Conservation (phyloP, 2,113 vertebrate genomes). For the Pygoscelis adeliae region DNA sequence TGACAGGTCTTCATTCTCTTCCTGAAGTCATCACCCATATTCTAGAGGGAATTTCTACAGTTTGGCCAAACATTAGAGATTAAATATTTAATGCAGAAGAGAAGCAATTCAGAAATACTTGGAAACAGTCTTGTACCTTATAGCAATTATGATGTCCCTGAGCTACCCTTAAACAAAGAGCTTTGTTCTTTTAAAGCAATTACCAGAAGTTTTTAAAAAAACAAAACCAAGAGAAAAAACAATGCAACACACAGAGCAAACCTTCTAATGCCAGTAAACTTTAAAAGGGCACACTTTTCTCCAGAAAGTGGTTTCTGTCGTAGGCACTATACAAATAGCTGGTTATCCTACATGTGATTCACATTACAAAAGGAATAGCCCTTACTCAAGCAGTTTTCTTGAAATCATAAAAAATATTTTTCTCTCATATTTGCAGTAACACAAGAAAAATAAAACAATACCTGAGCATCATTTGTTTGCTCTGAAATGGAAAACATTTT, state of each 20-base stretch:
- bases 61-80: slow-evolving; percentile 76
- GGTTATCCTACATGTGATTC: background rate
- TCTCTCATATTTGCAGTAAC: background rate
- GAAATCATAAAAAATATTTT: background rate
- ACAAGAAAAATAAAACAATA: background rate
- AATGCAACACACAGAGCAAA: background rate
- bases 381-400: background rate
- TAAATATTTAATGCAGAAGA: slow-evolving; percentile 85
- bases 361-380: background rate
- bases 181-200: slow-evolving; percentile 83
- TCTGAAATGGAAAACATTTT: background rate
- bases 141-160: slow-evolving; percentile 81
- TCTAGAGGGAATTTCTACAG: slow-evolving; percentile 68
- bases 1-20: slow-evolving; percentile 54
- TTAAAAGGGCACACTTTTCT: slow-evolving; percentile 37
- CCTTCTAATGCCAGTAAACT: slow-evolving; percentile 67
- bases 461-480: background rate
- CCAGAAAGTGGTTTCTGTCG: background rate
- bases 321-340: background rate
- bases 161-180: slow-evolving; percentile 85
- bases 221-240: slow-evolving; percentile 24
- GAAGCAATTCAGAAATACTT: slow-evolving; percentile 80
- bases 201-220: slow-evolving; percentile 79
- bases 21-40: slow-evolving; percentile 57
- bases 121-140: slow-evolving; percentile 73